Percentiles rank a stretch among this genome's conserved stretches.
These are phyloP conservation scores for Melanerpes formicivorus DNA, from an alignment of 2,113 vertebrate species.

Conservation along the genomic window DNA sequence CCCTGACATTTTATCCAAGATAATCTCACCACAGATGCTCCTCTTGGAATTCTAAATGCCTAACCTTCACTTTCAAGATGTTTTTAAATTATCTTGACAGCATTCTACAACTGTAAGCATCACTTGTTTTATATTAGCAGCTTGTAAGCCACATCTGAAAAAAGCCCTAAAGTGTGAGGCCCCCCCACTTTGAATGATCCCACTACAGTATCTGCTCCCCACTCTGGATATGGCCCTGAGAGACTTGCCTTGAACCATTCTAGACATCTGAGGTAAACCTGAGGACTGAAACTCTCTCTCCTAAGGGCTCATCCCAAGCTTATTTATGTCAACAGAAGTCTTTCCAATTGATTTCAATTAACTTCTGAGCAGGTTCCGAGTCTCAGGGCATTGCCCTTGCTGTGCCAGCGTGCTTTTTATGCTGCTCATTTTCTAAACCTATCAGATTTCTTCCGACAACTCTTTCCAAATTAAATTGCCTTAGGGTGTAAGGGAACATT, in stretches of 20 bases:
- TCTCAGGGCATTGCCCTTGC: neutral
- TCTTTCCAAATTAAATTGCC: conserved; percentile 59
- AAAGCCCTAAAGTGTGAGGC: neutral
- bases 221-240: neutral
- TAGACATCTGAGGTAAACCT: neutral
- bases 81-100: neutral
- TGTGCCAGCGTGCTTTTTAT: conserved; percentile 35
- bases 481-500: conserved; percentile 28
- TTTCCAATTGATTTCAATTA: conserved; percentile 55
- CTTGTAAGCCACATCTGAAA: neutral
- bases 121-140: neutral
- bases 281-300: neutral
- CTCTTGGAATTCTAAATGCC: neutral
- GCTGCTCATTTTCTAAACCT: conserved; percentile 36
- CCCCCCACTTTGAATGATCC: neutral
- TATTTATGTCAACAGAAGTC: conserved; percentile 34
- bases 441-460: conserved; percentile 55
- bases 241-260: neutral
- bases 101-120: neutral
- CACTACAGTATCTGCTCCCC: neutral
- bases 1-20: neutral
- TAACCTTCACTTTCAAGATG: neutral
- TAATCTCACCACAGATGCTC: neutral
- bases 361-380: neutral
- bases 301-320: conserved; percentile 9